Conservation (phyloP, 2,797 vertebrate species). For the Tokudaia muenninki region DNA sequence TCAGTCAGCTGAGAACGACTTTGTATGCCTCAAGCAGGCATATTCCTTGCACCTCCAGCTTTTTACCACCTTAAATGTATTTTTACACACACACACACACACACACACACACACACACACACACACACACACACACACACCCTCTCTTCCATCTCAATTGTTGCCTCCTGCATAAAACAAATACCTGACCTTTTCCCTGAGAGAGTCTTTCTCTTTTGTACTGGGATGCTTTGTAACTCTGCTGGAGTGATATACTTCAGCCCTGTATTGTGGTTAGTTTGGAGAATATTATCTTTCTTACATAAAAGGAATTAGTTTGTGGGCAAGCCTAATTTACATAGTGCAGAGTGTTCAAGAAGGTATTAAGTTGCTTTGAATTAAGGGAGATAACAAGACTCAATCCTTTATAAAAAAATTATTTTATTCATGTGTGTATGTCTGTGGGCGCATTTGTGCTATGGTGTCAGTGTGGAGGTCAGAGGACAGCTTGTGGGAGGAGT, state of each 20-base stretch:
- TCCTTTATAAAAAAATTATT: background rate
- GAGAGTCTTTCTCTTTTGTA: slow-evolving; percentile 17
- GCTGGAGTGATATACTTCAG: background rate
- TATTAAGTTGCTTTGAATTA: slow-evolving; percentile 39
- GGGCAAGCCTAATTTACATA: background rate
- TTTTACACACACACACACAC: background rate
- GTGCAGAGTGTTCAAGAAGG: background rate
- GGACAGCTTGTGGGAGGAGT: background rate
- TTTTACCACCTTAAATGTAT: background rate
- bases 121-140: no score
- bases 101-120: no score
- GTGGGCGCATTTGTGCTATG: background rate
- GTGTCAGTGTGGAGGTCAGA: background rate
- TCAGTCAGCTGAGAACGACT: background rate
- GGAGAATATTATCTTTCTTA: background rate
- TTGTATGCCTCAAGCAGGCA: background rate
- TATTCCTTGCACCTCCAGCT: background rate
- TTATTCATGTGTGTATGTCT: background rate
- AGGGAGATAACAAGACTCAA: background rate
- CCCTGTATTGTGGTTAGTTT: background rate
- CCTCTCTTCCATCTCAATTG: background rate
- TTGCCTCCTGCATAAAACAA: background rate
- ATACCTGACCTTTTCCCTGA: background rate
- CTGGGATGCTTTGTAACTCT: background rate
- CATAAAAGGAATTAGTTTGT: background rate